phyloP scores from a whole-genome alignment of 2,113 vertebrate species.

The Ammodytes dubius region DNA sequence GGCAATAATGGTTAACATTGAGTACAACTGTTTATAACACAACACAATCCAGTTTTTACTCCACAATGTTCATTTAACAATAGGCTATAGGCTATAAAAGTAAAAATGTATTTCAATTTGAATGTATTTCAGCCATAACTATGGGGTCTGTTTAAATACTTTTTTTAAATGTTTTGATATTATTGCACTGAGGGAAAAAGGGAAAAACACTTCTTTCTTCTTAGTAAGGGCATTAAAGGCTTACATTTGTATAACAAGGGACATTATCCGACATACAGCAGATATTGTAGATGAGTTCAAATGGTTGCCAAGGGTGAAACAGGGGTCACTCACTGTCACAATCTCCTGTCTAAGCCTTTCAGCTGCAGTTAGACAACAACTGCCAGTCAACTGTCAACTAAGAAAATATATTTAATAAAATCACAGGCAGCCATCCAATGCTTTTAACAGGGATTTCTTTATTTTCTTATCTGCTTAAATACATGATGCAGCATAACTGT shows the following conservation, averaged over 20 bases:
- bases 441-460: neutral
- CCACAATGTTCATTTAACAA: neutral
- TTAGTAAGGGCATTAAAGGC: no score
- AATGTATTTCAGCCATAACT: no score
- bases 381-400: neutral
- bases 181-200: no score
- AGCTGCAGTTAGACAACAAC: neutral
- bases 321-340: neutral
- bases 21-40: neutral
- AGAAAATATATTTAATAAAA: neutral
- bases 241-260: neutral
- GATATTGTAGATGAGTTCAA: neutral
- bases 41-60: neutral
- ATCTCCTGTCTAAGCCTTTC: neutral
- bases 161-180: no score
- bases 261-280: slow-evolving; percentile 1
- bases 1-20: neutral
- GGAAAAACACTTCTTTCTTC: no score
- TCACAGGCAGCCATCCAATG: neutral
- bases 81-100: no score
- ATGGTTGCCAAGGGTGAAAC: slow-evolving; percentile 1
- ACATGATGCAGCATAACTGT: neutral
- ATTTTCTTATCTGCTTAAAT: neutral
- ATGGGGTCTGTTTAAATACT: no score
- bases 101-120: no score